Percentiles rank a stretch among this genome's conserved stretches.
Evolutionary conservation across 2,888 invertebrate species (phyloP).

Genomic region (Epiblema foenella): DNA sequence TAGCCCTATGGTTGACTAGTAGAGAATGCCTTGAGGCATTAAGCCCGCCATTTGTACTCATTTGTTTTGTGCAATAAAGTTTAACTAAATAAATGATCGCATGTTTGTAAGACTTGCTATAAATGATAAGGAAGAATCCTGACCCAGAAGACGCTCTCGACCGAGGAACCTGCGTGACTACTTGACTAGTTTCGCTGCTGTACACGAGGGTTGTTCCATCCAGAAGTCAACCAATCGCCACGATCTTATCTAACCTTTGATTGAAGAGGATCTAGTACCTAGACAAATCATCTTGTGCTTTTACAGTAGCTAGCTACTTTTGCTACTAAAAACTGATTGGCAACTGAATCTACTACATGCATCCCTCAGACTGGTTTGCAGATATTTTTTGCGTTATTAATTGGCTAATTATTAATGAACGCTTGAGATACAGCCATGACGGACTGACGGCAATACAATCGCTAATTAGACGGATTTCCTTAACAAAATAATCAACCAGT

Average conservation of each 20-base stretch:
- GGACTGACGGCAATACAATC: slow-evolving; percentile 55
- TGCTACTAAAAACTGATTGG: slow-evolving; percentile 9
- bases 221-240: slow-evolving; percentile 27
- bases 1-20: too few relatives aligned
- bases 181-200: neutral
- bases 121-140: slow-evolving; percentile 10
- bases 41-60: too few relatives aligned
- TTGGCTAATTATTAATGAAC: slow-evolving; percentile 34
- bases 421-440: slow-evolving; percentile 51
- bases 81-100: too few relatives aligned
- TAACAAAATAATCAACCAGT: slow-evolving; percentile 30
- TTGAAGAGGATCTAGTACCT: slow-evolving; percentile 18
- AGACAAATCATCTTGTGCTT: slow-evolving; percentile 16
- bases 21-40: too few relatives aligned
- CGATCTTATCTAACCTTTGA: slow-evolving; percentile 21
- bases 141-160: neutral
- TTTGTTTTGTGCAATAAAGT: too few relatives aligned
- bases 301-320: slow-evolving; percentile 22
- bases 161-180: slow-evolving; percentile 6
- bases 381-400: slow-evolving; percentile 21
- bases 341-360: slow-evolving; percentile 10
- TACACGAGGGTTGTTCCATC: slow-evolving; percentile 5
- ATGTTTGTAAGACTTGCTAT: neutral
- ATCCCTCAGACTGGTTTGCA: slow-evolving; percentile 19
- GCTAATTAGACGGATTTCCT: slow-evolving; percentile 65